Percentiles rank a stretch among this genome's conserved stretches.
Evolutionary conservation across 2,888 invertebrate species (phyloP).

Genomic region (Eristalinus sepulchralis): DNA sequence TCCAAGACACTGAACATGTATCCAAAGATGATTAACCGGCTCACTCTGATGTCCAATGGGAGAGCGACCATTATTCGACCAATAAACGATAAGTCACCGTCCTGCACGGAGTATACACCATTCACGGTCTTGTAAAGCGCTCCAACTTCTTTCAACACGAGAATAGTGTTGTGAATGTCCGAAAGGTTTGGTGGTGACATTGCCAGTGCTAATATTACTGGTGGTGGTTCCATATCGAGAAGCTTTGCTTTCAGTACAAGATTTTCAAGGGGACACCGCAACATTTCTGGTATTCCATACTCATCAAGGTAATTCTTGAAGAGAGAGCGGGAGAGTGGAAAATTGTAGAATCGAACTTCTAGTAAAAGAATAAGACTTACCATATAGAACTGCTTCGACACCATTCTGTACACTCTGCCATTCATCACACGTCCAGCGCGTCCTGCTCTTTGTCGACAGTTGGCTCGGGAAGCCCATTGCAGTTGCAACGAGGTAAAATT

Average conservation of each 20-base stretch:
- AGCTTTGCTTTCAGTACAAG: slow-evolving; percentile 91
- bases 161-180: slow-evolving; percentile 90
- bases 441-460: slow-evolving; percentile 94
- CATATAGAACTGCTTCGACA: slow-evolving; percentile 85
- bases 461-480: slow-evolving; percentile 94
- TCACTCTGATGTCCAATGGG: slow-evolving; percentile 90
- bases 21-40: slow-evolving; percentile 93
- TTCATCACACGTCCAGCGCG: slow-evolving; percentile 93
- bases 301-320: slow-evolving; percentile 81
- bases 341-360: background rate
- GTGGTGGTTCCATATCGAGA: slow-evolving; percentile 90
- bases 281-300: slow-evolving; percentile 88
- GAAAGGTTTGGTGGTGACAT: slow-evolving; percentile 92
- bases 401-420: slow-evolving; percentile 92
- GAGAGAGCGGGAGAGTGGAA: background rate
- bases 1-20: slow-evolving; percentile 92
- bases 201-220: slow-evolving; percentile 89
- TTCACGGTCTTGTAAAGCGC: slow-evolving; percentile 86
- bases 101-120: slow-evolving; percentile 82
- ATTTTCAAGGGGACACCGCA: slow-evolving; percentile 90
- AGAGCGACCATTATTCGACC: slow-evolving; percentile 91
- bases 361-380: slow-evolving; percentile 76
- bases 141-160: slow-evolving; percentile 93
- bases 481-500: slow-evolving; percentile 86
- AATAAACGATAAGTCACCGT: slow-evolving; percentile 94